Conservation (phyloP, 2,797 vertebrate genomes). For the Lagodon rhomboides region DNA sequence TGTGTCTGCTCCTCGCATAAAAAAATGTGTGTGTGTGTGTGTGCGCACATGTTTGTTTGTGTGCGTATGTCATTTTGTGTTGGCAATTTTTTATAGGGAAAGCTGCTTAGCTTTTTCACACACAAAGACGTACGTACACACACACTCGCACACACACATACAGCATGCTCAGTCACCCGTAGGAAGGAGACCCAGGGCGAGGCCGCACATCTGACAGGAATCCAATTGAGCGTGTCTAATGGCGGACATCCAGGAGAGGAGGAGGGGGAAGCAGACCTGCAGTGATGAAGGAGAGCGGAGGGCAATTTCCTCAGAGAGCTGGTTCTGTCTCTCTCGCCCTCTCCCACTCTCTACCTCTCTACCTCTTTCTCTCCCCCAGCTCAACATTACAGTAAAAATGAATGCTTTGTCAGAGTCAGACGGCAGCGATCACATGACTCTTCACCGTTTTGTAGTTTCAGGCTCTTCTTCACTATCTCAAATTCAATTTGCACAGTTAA, state of each 20-base stretch:
- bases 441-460: slow-evolving; percentile 25
- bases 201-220: slow-evolving; percentile 85
- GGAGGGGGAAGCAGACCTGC: slow-evolving; percentile 74
- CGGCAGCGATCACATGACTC: slow-evolving; percentile 33
- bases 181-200: slow-evolving; percentile 84
- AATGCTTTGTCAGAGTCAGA: slow-evolving; percentile 52
- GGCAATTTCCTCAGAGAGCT: slow-evolving; percentile 70
- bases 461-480: not conserved
- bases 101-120: slow-evolving; percentile 62
- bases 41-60: slow-evolving; percentile 2
- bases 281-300: slow-evolving; percentile 80
- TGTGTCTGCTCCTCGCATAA: slow-evolving; percentile 7
- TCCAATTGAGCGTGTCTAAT: slow-evolving; percentile 87
- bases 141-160: slow-evolving; percentile 50
- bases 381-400: slow-evolving; percentile 47
- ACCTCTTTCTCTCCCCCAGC: slow-evolving; percentile 23
- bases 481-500: slow-evolving; percentile 19
- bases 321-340: slow-evolving; percentile 28
- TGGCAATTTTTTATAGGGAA: slow-evolving; percentile 39
- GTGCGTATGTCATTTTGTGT: slow-evolving; percentile 58
- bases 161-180: slow-evolving; percentile 82
- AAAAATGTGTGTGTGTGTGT: slow-evolving; percentile 10
- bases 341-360: slow-evolving; percentile 22
- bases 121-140: slow-evolving; percentile 33
- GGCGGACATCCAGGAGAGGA: slow-evolving; percentile 82